phyloP scores from a whole-genome alignment of 2,797 vertebrate genomes.

The Oreortyx pictus region DNA sequence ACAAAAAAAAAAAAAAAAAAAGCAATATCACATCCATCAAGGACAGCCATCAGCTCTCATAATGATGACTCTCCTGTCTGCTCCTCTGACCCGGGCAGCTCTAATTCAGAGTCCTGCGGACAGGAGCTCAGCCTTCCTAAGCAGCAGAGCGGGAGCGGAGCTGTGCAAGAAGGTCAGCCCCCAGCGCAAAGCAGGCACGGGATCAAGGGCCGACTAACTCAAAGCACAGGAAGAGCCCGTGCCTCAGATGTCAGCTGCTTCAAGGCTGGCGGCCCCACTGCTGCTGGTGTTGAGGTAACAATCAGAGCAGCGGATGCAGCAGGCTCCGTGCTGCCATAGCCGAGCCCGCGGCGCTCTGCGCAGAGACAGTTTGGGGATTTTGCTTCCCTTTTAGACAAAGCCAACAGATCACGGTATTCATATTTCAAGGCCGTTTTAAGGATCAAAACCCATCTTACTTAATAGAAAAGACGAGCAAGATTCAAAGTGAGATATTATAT shows the following conservation, averaged over 20 bases:
- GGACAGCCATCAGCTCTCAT: not conserved
- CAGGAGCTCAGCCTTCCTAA: slow-evolving; percentile 25
- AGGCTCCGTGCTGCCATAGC: slow-evolving; percentile 2
- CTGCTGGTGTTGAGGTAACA: slow-evolving; percentile 56
- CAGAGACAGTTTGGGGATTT: slow-evolving; percentile 53
- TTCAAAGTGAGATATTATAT: slow-evolving; percentile 68
- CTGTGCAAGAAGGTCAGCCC: slow-evolving; percentile 57
- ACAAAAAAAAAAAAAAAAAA: not conserved
- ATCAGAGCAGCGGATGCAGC: not conserved
- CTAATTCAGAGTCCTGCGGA: slow-evolving; percentile 46
- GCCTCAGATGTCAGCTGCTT: slow-evolving; percentile 45
- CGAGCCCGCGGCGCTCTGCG: not conserved
- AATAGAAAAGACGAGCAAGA: slow-evolving; percentile 57
- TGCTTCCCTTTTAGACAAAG: slow-evolving; percentile 67
- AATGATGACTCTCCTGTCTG: slow-evolving; percentile 34
- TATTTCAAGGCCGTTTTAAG: slow-evolving; percentile 56
- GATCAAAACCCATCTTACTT: slow-evolving; percentile 61
- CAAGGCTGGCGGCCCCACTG: slow-evolving; percentile 16
- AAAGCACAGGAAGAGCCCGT: slow-evolving; percentile 54
- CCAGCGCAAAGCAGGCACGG: slow-evolving; percentile 29
- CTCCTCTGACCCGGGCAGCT: slow-evolving; percentile 23
- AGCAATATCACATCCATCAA: not conserved
- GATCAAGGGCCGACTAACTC: slow-evolving; percentile 47
- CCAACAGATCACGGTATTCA: not conserved
- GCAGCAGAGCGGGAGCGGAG: slow-evolving; percentile 22